Base-by-base conservation (phyloP, 2,113 vertebrate genomes). In the Megalops atlanticus region DNA sequence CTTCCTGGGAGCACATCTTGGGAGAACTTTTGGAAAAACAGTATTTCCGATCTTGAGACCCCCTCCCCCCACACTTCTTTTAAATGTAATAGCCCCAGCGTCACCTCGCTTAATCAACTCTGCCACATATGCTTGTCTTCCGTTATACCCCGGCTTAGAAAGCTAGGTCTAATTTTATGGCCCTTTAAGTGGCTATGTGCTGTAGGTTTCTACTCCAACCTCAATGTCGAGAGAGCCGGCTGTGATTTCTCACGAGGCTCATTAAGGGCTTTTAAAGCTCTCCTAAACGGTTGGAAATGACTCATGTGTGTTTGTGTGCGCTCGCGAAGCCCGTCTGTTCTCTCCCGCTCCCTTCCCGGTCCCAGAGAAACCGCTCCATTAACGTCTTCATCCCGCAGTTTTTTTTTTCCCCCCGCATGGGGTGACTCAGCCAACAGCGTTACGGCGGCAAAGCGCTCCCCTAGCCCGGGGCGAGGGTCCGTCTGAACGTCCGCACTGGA, bases 371-470 rank as follows among this genome's bases (percentile, higher is more conserved):
- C 38, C 8, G 72, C 38, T 41, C 39, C 27, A 24, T 41, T 40
- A 39, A 14, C 69, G 10, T 18, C 69, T 15, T 39, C 69, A n/a
- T 33, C 14, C n/a, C 24, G n/a, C 8, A 71, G 4, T 33, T 71
- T 14, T 33, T 71, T 14, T 33, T 71, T 27, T 33, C 38, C 39
- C 54, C 64, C 52, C 35, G 27, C 3, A 79, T 16, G 15, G 4
- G 77, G 77, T 79, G 77, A 71, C 58, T 79, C 77, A 79, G 40
- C 39, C 6, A 38, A n/a, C 75, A 33, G 47, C 7, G 43, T 45
- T 45, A 45, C 5, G 2, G 45, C 45, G 33, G 24, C 75, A 52
- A 14, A 27, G 45, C 41, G 16, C 75, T 47, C 74, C 74, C 72
- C 40, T 45, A n/a, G 45, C 77, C 39, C 11, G 38, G 38, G 77